Percentiles rank a stretch among this genome's conserved stretches.
Conservation (phyloP, 2,797 vertebrate species). For the Galago senegalensis region DNA sequence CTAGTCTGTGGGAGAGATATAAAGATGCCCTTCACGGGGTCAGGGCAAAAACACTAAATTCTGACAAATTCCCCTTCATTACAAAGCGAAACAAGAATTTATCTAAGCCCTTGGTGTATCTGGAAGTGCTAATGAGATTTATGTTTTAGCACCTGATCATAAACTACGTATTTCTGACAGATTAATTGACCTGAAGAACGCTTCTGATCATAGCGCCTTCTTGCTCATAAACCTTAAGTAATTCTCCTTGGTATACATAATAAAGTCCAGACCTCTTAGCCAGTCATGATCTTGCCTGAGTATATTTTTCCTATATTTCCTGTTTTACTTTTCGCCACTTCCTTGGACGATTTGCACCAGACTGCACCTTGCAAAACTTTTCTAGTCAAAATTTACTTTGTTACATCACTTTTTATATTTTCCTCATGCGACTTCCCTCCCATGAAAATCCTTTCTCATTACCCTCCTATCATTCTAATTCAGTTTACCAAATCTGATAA, state of each 20-base stretch:
- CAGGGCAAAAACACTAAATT: constrained; percentile 11
- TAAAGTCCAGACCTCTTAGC: constrained; percentile 2
- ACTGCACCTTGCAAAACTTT: not conserved
- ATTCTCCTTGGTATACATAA: constrained; percentile 57
- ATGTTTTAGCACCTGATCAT: constrained; percentile 52
- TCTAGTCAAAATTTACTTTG: not conserved
- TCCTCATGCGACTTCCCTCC: not conserved
- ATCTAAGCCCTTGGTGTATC: not conserved
- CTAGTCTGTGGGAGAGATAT: constrained; percentile 37
- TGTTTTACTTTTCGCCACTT: not conserved
- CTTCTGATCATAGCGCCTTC: constrained; percentile 47
- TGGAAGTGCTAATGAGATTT: constrained; percentile 57
- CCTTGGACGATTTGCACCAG: not conserved
- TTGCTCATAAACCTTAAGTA: constrained; percentile 62
- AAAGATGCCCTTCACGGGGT: constrained; percentile 34
- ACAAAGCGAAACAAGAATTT: constrained; percentile 30
- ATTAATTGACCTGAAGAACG: constrained; percentile 57
- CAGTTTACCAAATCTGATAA: not conserved
- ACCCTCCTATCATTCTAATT: not conserved
- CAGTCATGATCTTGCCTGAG: not conserved
- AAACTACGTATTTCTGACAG: constrained; percentile 53
- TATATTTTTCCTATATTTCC: not conserved
- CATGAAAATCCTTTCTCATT: not conserved
- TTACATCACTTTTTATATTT: not conserved
- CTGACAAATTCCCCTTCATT: constrained; percentile 29